Percentiles rank a stretch among this genome's conserved stretches.
Conservation (phyloP, 1,140 invertebrate species). For the Lanistes nyassanus region DNA sequence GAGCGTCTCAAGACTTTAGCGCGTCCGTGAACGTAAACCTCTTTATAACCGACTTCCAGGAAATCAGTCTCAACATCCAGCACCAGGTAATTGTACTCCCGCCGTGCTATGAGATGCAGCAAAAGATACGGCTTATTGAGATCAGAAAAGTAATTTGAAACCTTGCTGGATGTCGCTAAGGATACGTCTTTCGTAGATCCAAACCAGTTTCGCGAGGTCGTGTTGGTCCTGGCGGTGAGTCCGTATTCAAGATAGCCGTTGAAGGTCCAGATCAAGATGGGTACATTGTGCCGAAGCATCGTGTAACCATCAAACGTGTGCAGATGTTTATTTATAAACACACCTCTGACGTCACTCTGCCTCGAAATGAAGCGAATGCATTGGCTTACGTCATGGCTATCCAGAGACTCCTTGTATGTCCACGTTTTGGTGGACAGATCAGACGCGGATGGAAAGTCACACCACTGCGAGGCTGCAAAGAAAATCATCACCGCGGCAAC, state of each 20-base stretch:
- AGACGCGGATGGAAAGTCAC: not conserved
- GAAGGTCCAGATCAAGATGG: constrained; percentile 49
- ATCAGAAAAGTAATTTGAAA: constrained; percentile 51
- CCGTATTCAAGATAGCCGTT: constrained; percentile 58
- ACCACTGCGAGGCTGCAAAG: constrained; percentile 11
- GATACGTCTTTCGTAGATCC: not conserved
- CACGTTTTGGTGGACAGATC: constrained; percentile 6
- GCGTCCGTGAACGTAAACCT: constrained; percentile 44
- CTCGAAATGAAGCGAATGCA: constrained; percentile 53
- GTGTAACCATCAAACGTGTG: constrained; percentile 53
- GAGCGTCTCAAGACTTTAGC: constrained; percentile 46
- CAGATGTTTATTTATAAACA: constrained; percentile 51
- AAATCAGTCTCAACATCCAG: constrained; percentile 40
- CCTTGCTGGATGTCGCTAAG: constrained; percentile 35
- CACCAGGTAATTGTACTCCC: constrained; percentile 61
- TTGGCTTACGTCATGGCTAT: constrained; percentile 46
- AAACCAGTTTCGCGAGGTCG: not conserved
- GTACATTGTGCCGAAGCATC: constrained; percentile 52
- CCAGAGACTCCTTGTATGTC: constrained; percentile 37
- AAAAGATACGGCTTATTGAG: constrained; percentile 48
- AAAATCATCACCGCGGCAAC: not conserved
- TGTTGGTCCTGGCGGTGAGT: not conserved
- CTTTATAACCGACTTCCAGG: constrained; percentile 38
- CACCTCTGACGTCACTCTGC: constrained; percentile 54
- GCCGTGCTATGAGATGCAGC: constrained; percentile 42